Evolutionary conservation across 2,888 invertebrate genomes (phyloP).

Genomic region (Hymenopus coronatus): DNA sequence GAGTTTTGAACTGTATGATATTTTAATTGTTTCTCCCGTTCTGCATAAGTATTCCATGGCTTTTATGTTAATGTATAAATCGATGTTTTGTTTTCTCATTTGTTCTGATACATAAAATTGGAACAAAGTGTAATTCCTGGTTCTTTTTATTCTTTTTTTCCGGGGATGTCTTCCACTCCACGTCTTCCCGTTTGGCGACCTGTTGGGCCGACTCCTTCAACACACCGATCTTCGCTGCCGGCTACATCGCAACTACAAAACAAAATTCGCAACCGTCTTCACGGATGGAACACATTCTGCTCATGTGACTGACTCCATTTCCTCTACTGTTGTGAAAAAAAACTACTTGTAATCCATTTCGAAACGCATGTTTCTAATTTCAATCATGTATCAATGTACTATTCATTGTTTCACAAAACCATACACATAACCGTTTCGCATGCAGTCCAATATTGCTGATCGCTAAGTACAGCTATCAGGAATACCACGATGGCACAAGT

Average conservation of each 20-base stretch:
- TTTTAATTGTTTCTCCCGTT: not conserved
- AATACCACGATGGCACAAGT: constrained; percentile 66
- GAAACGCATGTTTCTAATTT: not conserved
- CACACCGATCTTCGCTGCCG: not conserved
- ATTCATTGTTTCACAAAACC: too few species aligned
- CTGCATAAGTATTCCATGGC: not conserved
- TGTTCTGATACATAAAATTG: not conserved
- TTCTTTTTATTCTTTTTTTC: constrained; percentile 11
- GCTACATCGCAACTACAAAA: not conserved
- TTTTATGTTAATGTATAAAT: not conserved
- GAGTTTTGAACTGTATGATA: too few species aligned
- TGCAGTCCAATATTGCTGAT: constrained; percentile 47
- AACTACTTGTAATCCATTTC: not conserved
- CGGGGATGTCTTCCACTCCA: not conserved
- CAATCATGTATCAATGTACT: not conserved
- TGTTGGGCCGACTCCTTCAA: not conserved
- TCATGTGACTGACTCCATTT: not conserved
- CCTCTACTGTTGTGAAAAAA: not conserved
- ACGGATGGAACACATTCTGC: not conserved
- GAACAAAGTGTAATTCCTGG: not conserved
- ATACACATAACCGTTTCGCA: not conserved
- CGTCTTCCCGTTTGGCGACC: not conserved
- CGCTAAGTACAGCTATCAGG: constrained; percentile 66
- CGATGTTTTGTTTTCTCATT: not conserved
- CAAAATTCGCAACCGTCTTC: not conserved